Conservation (phyloP, 1,140 invertebrate genomes). For the Drosophila sucinea region DNA sequence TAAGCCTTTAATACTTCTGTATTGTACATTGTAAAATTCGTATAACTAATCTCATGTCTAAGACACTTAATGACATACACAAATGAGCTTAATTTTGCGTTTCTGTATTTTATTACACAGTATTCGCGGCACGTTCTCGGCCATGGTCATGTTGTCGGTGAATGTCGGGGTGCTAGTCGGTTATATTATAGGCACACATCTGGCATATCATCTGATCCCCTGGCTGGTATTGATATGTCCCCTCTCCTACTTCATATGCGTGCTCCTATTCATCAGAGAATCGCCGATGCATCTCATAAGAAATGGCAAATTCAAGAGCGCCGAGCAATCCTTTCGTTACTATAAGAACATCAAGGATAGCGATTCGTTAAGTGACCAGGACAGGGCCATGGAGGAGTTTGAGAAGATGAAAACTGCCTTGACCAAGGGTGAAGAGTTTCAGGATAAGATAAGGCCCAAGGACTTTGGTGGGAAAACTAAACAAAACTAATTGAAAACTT, state of each 20-base stretch:
- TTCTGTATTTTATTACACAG: conserved; percentile 30
- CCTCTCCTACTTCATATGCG: conserved; percentile 41
- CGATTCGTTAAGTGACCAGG: conserved; percentile 37
- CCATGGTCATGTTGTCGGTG: conserved; percentile 62
- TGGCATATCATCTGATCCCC: conserved; percentile 55
- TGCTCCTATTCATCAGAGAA: conserved; percentile 55
- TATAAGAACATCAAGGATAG: conserved; percentile 68
- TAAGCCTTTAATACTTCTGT: neutral
- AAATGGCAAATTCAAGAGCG: conserved; percentile 33
- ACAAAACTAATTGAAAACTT: neutral
- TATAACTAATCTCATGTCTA: neutral
- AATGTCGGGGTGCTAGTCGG: conserved; percentile 64
- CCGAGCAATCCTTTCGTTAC: conserved; percentile 58
- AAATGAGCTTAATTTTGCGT: neutral
- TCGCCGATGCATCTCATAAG: conserved; percentile 65
- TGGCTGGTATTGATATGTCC: conserved; percentile 49
- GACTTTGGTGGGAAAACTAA: conserved; percentile 57
- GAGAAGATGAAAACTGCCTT: conserved; percentile 51
- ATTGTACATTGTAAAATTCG: neutral
- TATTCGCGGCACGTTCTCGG: conserved; percentile 65
- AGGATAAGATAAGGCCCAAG: conserved; percentile 27
- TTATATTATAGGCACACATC: conserved; percentile 60
- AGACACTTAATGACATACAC: neutral
- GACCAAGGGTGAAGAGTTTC: conserved; percentile 25
- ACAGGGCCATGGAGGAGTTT: conserved; percentile 46